Evolutionary conservation across 2,113 vertebrate species (phyloP).

Genomic region (Barnardius zonarius): DNA sequence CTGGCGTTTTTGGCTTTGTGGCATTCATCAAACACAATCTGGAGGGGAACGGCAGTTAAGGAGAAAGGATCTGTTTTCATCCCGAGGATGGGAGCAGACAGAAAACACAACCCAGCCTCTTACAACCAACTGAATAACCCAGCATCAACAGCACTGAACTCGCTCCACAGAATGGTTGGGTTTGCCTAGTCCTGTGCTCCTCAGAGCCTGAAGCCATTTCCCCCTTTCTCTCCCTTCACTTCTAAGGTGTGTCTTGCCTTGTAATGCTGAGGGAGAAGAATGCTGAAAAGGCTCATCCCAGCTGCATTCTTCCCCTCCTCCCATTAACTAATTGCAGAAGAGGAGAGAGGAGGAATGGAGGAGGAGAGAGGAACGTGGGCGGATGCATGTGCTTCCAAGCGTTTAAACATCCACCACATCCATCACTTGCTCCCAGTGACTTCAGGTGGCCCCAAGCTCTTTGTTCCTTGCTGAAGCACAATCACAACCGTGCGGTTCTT

Average conservation of each 20-base stretch:
- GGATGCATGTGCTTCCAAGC: neutral
- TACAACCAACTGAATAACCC: neutral
- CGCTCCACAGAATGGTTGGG: neutral
- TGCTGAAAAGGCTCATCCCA: neutral
- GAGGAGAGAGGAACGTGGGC: neutral
- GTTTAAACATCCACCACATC: neutral
- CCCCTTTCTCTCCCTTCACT: neutral
- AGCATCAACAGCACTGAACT: neutral
- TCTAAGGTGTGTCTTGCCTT: neutral
- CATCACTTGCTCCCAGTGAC: neutral
- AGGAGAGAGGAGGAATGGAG: neutral
- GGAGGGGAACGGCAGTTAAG: neutral
- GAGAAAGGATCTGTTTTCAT: neutral
- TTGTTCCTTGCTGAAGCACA: neutral
- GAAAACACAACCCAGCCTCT: neutral
- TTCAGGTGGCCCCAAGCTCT: neutral
- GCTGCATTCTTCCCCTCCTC: neutral
- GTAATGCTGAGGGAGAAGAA: neutral
- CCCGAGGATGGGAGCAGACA: neutral
- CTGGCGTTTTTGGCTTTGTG: conserved; percentile 99
- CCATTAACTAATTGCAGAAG: neutral
- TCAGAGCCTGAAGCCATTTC: neutral
- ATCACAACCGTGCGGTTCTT: neutral
- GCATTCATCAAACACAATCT: conserved; percentile 99
- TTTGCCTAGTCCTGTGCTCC: neutral